phyloP scores from a whole-genome alignment of 2,888 invertebrate genomes.

The Odontomyia ornata region DNA sequence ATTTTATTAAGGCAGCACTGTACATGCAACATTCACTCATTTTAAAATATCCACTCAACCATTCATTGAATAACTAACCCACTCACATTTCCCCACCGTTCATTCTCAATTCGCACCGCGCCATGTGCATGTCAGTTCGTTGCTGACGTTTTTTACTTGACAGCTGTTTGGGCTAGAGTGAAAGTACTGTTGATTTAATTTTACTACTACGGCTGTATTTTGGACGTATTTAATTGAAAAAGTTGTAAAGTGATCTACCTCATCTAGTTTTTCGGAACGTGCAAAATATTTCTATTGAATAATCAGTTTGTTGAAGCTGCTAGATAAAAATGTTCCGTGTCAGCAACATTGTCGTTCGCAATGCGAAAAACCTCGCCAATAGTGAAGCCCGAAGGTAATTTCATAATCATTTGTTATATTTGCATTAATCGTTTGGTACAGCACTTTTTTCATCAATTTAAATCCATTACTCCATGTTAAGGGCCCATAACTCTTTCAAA shows the following conservation, averaged over 20 bases:
- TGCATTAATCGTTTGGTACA: too few relatives aligned
- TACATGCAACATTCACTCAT: neutral
- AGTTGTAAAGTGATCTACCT: neutral
- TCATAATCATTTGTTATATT: too few relatives aligned
- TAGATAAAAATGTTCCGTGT: conserved; percentile 22
- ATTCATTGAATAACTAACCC: neutral
- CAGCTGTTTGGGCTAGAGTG: neutral
- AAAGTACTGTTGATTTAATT: neutral
- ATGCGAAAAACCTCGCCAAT: conserved; percentile 11
- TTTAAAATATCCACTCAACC: neutral
- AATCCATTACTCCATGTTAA: too few relatives aligned
- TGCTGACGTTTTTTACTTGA: neutral
- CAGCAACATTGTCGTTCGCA: conserved; percentile 6
- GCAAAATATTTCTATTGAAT: neutral
- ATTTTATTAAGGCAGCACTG: neutral
- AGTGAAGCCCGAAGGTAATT: conserved; percentile 33
- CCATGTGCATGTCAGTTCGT: neutral
- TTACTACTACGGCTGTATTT: neutral
- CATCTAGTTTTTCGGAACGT: neutral
- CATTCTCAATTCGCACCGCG: too few relatives aligned
- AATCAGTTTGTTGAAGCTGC: neutral
- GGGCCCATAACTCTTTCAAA: too few relatives aligned
- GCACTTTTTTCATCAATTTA: too few relatives aligned
- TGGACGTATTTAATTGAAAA: neutral
- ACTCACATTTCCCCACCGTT: too few relatives aligned